A percentile compares a stretch with the other conserved stretches of the same genome.
These are phyloP conservation scores for Pangasius larnaudii DNA, from an alignment of 2,797 vertebrate species.

Conservation along the genomic window DNA sequence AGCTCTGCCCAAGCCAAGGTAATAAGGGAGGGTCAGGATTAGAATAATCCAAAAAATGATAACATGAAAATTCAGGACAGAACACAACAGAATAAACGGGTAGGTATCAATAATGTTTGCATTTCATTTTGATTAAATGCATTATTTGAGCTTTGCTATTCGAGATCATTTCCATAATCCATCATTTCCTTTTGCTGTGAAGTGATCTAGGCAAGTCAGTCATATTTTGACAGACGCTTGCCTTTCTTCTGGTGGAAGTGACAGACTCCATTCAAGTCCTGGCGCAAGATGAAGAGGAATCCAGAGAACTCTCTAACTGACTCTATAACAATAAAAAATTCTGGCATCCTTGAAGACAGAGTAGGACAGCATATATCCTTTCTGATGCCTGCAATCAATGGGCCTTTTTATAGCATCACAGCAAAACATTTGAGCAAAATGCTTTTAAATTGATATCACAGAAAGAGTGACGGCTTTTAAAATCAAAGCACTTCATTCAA, in stretches of 20 bases:
- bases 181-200: slow-evolving; percentile 29
- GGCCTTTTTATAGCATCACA: slow-evolving; percentile 35
- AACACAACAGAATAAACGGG: background rate
- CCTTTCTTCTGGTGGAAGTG: slow-evolving; percentile 43
- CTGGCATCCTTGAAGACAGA: slow-evolving; percentile 70
- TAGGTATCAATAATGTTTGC: background rate
- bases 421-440: slow-evolving; percentile 32
- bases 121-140: slow-evolving; percentile 7
- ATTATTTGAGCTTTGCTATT: slow-evolving; percentile 21
- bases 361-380: slow-evolving; percentile 75
- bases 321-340: slow-evolving; percentile 77
- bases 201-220: slow-evolving; percentile 20
- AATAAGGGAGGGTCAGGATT: slow-evolving; percentile 19
- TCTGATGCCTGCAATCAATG: slow-evolving; percentile 68
- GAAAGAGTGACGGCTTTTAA: background rate
- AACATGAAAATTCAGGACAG: background rate
- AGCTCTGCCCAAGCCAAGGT: slow-evolving; percentile 21
- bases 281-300: slow-evolving; percentile 44
- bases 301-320: slow-evolving; percentile 59
- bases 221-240: slow-evolving; percentile 44
- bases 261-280: slow-evolving; percentile 38
- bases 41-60: background rate
- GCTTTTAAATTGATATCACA: slow-evolving; percentile 10
- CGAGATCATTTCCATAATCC: slow-evolving; percentile 11
- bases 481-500: background rate